phyloP scores from a whole-genome alignment of 2,797 vertebrate genomes.

The Craterocephalus amniculus region DNA sequence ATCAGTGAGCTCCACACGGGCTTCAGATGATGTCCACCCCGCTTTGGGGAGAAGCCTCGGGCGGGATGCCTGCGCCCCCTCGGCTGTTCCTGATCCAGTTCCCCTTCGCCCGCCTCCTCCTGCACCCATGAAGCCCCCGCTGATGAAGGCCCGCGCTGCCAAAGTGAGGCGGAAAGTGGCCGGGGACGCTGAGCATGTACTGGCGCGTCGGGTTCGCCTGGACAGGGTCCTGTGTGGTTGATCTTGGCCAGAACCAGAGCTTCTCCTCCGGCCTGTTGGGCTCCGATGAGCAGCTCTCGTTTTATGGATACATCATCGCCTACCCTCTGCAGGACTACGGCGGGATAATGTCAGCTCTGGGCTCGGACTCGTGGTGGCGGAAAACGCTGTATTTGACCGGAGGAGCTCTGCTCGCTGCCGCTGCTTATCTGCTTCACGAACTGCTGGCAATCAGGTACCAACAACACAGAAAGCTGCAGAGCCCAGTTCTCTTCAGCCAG shows the following conservation, averaged over 20 bases:
- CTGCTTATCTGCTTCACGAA: conserved; percentile 96
- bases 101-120: conserved; percentile 22
- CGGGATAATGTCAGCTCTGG: conserved; percentile 93
- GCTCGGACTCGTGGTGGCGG: conserved; percentile 97
- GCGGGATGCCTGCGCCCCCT: conserved; percentile 60
- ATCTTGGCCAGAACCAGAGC: conserved; percentile 93
- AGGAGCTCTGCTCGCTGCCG: conserved; percentile 95
- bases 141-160: conserved; percentile 76
- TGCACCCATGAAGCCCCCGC: conserved; percentile 77
- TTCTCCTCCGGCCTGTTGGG: conserved; percentile 87
- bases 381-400: conserved; percentile 97
- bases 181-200: conserved; percentile 88
- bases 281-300: conserved; percentile 89
- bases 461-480: conserved; percentile 22
- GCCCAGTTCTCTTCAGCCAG: conserved; percentile 7
- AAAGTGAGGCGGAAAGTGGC: conserved; percentile 82
- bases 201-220: conserved; percentile 94
- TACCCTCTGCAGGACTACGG: conserved; percentile 92
- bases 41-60: conserved; percentile 70
- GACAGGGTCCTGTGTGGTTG: conserved; percentile 91
- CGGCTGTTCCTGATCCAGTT: conserved; percentile 33
- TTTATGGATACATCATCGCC: conserved; percentile 93
- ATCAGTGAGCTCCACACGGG: conserved; percentile 51
- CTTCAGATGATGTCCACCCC: conserved; percentile 70
- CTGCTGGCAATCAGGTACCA: conserved; percentile 93